Base-by-base conservation (phyloP, 1,140 invertebrate species). In the Drosophila dunni region DNA sequence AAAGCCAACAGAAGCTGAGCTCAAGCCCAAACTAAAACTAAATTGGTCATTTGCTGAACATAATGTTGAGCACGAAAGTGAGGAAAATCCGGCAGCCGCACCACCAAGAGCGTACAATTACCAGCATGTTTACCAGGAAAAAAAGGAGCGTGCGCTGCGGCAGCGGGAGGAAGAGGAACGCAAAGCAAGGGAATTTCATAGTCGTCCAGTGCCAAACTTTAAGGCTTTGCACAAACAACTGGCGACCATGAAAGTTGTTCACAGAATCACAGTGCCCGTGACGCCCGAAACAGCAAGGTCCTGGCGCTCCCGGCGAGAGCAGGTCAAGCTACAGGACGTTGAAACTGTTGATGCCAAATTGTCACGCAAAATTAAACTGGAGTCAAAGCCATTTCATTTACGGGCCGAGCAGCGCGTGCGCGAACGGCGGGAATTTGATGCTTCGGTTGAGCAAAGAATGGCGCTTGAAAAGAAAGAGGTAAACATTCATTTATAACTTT, bases 191-290 rank as follows among this genome's bases (percentile, higher is more conserved):
- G 57, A 90, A 61, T 92, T 92, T 48, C 83, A 83, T 11, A 91
- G 91, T 24, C 64, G 86, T 0, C 91, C 91, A 4, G 78, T 81
- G 54, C 91, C 91, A 2, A 92, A 92, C 17, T 92, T 91, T 13
- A 78, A 46, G 24, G 71, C 57, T 1, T 10, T 75, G 13, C 91
- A 91, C 24, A 75, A 76, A 40, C 80, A 76, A 4, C 20, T 90
- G 7, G 48, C 72, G 0, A 65, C 79, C 0, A 20, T 56, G 11
- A 51, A 62, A 4, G 50, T 82, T 1, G 46, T 64, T 0, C 91
- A 92, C 50, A 65, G 11, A 13, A 58, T 92, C 7, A 92, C 91
- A 10, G 17, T 82, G 3, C 85, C 91, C 3, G 5, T 40, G 6
- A 92, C 91, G 0, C 91, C 91, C 0, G 46, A 80, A 8, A 78